Evolutionary conservation across 2,797 vertebrate genomes (phyloP), one percentile per base, ranked within the genome.

Genomic region (Bucorvus abyssinicus): DNA sequence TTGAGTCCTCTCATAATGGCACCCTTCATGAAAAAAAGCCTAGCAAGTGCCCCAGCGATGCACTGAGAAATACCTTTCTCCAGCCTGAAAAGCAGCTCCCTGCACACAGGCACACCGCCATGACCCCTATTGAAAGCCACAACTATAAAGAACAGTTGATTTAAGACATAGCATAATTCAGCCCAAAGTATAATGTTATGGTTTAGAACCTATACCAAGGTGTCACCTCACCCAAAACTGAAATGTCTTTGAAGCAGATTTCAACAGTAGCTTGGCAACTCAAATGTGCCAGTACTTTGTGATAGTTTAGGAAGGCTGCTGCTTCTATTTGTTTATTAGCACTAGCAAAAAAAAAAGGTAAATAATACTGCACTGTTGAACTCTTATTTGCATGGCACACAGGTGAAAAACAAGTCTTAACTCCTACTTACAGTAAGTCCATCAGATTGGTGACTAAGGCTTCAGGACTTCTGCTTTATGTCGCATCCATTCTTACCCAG

Each of bases 371-470:
- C 61, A 52, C 65, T 34, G 4, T 12, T 86, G 64, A 84, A 47
- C 19, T 55, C 23, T 47, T 10, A 26, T 56, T 34, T 64, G 32
- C 26, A 30, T 32, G 44, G 14, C 45, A 83, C 26, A 36, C 32
- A 56, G 42, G 50, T 32, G 21, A 87, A 69, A 89, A 94, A 84
- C 7, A 16, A n/a, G 49, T 22, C 77, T 79, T 59, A 8, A 12
- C 40, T 79, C 32, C 47, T 47, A 89, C 94, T 93, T 69, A 96
- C 90, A 53, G 63, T 23, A 88, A 84, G n/a, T 79, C 87, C 89
- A 96, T 89, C 73, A 89, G 87, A 87, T 24, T 65, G 77, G 59
- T 83, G 94, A 93, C 83, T 64, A 89, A 96, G 78, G 87, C 75
- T 84, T 84, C 90, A 94, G 50, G 89, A 90, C 14, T 85, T 79